These are phyloP conservation scores for Xenopus petersii DNA, from an alignment of 2,797 vertebrate genomes.

Conservation along the genomic window DNA sequence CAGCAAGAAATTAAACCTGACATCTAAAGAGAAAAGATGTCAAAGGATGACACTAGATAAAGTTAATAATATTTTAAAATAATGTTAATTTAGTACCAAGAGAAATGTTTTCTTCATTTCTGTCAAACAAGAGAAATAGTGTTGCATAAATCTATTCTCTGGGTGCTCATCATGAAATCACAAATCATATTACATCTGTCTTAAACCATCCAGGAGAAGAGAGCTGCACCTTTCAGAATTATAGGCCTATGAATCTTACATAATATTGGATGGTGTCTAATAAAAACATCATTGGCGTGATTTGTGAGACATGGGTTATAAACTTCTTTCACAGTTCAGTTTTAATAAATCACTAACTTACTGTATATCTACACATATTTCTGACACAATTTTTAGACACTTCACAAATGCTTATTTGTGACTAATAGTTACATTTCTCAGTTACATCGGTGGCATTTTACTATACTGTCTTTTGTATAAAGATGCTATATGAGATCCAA, in stretches of 20 bases:
- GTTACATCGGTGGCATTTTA: too few relatives aligned
- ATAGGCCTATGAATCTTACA: slow-evolving; percentile 35
- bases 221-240: slow-evolving; percentile 21
- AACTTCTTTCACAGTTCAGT: slow-evolving; percentile 5
- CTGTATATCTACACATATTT: too few relatives aligned
- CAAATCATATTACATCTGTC: slow-evolving; percentile 18
- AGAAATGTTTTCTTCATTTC: slow-evolving; percentile 12
- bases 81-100: background rate
- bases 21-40: background rate
- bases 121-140: background rate
- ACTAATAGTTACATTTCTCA: too few relatives aligned
- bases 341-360: slow-evolving; percentile 3
- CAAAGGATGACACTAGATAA: background rate
- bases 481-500: too few relatives aligned
- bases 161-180: slow-evolving; percentile 28
- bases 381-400: too few relatives aligned
- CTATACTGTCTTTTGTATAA: too few relatives aligned
- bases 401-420: too few relatives aligned
- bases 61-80: too few relatives aligned
- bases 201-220: slow-evolving; percentile 9
- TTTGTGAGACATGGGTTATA: slow-evolving; percentile 26
- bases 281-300: slow-evolving; percentile 21
- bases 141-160: slow-evolving; percentile 12
- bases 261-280: slow-evolving; percentile 32
- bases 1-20: background rate